Base-by-base conservation (phyloP, 2,113 vertebrate genomes). In the Oxyruncus cristatus region DNA sequence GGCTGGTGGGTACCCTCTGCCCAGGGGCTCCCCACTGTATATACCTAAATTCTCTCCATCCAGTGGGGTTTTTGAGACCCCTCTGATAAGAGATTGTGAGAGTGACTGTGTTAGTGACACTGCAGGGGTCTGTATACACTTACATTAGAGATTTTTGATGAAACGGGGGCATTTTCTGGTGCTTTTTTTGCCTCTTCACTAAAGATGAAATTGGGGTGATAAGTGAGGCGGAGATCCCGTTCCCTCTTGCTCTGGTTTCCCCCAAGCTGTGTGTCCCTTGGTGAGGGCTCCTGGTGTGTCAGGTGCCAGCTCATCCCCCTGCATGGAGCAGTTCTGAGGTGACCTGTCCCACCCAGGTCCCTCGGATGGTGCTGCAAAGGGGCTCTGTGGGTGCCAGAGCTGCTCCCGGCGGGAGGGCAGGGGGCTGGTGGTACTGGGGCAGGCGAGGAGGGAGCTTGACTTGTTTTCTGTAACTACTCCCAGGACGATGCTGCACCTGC, bases 401-500 rank as follows among this genome's bases (percentile, higher is more conserved):
- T 23, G 26, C 14, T 56, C 46, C 41, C 0, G 1, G 20, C 59
- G 56, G 19, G 22, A 30, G 37, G 8, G 21, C 16, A 21, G 44
- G n/a, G 68, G 15, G 1, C 2, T 32, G 49, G 47, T 68, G 30
- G 39, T 10, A 35, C 74, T 37, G 47, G 46, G 37, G 8, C 18
- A 20, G 49, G 3, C 2, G 7, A 23, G 52, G 71, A 46, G 21
- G 63, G 53, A 76, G 4, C 11, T 6, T 13, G 28, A 50, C n/a
- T 53, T 8, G 3, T 50, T 35, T 39, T 35, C 62, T 32, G 27
- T 62, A 5, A 70, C 66, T n/a, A 2, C 55, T 92, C 39, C 70
- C 86, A 99, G 99, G 98, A 99, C 98, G 0, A 98, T 98, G 63
- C 98, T 99, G 52, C 97, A 99, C 91, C 97, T 99, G 73, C 98